Evolutionary conservation across 23 tunicate species (phyloP).

Genomic region (Oikopleura vanhoeffeni): DNA sequence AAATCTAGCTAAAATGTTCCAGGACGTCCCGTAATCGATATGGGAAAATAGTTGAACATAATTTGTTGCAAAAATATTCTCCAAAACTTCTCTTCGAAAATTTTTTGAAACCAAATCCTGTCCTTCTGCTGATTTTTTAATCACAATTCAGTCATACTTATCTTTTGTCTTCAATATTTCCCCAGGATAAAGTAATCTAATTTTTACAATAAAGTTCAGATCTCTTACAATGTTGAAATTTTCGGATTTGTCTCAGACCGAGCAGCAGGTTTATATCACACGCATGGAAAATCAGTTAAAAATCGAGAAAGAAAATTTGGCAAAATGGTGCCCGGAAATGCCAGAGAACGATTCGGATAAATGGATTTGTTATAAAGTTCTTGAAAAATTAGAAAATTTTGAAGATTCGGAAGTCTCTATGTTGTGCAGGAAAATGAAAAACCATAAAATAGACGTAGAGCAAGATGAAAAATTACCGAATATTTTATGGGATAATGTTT

Average conservation of each 20-base stretch:
- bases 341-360: not conserved
- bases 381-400: not conserved
- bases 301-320: not conserved
- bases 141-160: no score
- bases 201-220: no score
- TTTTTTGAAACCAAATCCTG: not conserved
- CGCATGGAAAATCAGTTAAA: not conserved
- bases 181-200: no score
- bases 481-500: not conserved
- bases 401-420: not conserved
- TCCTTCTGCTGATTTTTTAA: not conserved
- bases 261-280: not conserved
- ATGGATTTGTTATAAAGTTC: not conserved
- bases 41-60: no score
- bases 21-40: no score
- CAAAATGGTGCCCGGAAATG: not conserved
- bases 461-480: not conserved
- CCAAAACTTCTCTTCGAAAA: no score
- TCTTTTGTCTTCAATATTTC: no score
- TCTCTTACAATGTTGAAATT: not conserved
- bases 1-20: no score
- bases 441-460: not conserved
- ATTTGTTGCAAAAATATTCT: no score
- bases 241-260: not conserved
- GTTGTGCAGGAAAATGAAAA: not conserved